phyloP scores from a whole-genome alignment of 1,140 invertebrate genomes.

The Copidosoma floridanum region DNA sequence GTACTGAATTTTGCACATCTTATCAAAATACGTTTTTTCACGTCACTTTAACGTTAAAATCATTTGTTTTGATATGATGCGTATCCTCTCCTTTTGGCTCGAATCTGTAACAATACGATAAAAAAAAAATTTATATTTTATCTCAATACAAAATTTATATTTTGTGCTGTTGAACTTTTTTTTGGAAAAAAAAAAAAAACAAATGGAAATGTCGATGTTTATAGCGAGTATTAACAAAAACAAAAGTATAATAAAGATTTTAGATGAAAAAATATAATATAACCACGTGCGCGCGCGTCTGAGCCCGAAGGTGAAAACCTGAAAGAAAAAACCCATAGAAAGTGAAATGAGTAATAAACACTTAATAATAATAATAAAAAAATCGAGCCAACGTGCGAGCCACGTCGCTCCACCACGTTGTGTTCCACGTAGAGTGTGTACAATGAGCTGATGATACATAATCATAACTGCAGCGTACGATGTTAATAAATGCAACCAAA shows the following conservation, averaged over 20 bases:
- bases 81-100: no score
- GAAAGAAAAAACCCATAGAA: slow-evolving; percentile 39
- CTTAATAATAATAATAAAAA: slow-evolving; percentile 7
- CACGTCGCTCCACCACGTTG: slow-evolving; percentile 51
- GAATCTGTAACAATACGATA: no score
- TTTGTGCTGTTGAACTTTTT: not conserved
- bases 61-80: no score
- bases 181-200: slow-evolving; percentile 16
- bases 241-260: slow-evolving; percentile 3
- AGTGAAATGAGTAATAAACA: slow-evolving; percentile 30
- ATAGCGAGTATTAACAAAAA: slow-evolving; percentile 9
- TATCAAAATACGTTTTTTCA: no score
- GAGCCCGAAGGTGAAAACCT: not conserved
- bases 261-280: no score
- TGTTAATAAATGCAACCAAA: not conserved
- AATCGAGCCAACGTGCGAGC: slow-evolving; percentile 48
- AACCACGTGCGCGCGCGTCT: not conserved
- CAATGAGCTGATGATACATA: slow-evolving; percentile 49
- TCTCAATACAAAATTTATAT: not conserved
- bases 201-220: slow-evolving; percentile 18
- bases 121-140: not conserved
- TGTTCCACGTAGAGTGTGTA: slow-evolving; percentile 50
- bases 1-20: no score
- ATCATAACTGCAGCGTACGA: slow-evolving; percentile 48
- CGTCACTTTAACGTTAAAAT: no score